Percentiles rank a stretch among this genome's conserved stretches.
Evolutionary conservation across 2,113 vertebrate genomes (phyloP).

Genomic region (Brachionichthys hirsutus): DNA sequence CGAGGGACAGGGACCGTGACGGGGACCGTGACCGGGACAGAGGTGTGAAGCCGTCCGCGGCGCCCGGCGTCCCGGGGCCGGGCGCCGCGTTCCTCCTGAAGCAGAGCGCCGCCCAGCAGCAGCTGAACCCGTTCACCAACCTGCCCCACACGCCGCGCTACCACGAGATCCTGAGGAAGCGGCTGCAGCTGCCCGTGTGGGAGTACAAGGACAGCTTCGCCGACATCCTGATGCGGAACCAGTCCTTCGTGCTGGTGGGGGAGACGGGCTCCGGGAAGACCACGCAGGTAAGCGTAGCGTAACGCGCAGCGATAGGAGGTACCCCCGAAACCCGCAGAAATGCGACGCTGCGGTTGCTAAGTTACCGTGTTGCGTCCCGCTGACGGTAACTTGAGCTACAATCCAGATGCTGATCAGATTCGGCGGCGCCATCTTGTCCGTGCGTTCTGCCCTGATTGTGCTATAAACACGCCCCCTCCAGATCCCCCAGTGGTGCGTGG

Average conservation of each 20-base stretch:
- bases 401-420: too few relatives aligned
- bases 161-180: constrained; percentile 93
- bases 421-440: constrained; percentile 16
- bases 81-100: constrained; percentile 75
- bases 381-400: constrained; percentile 41
- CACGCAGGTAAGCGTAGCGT: constrained; percentile 97
- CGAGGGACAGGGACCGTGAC: constrained; percentile 69
- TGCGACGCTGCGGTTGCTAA: too few relatives aligned
- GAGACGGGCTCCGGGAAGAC: constrained; percentile 97
- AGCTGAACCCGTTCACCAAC: constrained; percentile 95
- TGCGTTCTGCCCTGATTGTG: neutral
- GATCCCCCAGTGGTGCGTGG: constrained; percentile 98
- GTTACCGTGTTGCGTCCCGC: constrained; percentile 19
- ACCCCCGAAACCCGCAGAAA: too few relatives aligned
- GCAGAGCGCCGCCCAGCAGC: constrained; percentile 82
- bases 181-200: constrained; percentile 93
- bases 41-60: constrained; percentile 69
- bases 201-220: constrained; percentile 94
- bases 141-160: constrained; percentile 93
- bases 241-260: constrained; percentile 93
- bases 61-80: constrained; percentile 72
- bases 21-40: constrained; percentile 84
- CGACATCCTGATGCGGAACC: constrained; percentile 88
- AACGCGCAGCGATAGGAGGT: too few relatives aligned
- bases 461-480: constrained; percentile 47